These are phyloP conservation scores for Symphodus melops DNA, from an alignment of 2,113 vertebrate genomes.

Conservation along the genomic window DNA sequence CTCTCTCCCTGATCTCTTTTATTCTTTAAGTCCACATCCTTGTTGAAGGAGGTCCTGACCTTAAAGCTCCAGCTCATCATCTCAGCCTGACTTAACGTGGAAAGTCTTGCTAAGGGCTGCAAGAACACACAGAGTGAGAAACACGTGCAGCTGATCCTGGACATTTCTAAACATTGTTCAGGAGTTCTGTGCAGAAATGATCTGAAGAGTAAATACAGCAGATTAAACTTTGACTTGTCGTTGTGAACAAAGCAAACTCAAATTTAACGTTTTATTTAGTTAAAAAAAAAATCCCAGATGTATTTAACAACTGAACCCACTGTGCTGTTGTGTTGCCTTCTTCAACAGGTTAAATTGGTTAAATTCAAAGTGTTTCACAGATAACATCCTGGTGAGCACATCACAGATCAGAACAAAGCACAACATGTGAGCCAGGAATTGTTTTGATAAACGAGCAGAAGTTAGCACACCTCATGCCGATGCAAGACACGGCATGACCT, in stretches of 20 bases:
- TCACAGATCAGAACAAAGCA: conserved; percentile 1
- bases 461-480: conserved; percentile 37
- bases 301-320: background rate
- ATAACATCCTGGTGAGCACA: background rate
- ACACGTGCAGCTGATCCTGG: too few relatives aligned
- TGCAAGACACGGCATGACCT: conserved; percentile 65
- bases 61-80: too few relatives aligned
- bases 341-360: background rate
- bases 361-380: background rate
- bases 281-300: too few relatives aligned
- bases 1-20: background rate
- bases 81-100: too few relatives aligned
- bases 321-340: background rate
- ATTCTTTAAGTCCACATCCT: background rate
- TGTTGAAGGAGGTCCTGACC: too few relatives aligned
- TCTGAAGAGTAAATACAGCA: too few relatives aligned
- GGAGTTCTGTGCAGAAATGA: too few relatives aligned
- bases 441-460: conserved; percentile 35
- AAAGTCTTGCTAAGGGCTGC: too few relatives aligned
- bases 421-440: conserved; percentile 11
- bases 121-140: too few relatives aligned
- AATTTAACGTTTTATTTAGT: background rate
- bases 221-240: too few relatives aligned
- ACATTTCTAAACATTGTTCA: too few relatives aligned
- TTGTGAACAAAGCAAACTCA: background rate